Base-by-base conservation (phyloP, 2,888 invertebrate species). In the Phyto melanocephala region DNA sequence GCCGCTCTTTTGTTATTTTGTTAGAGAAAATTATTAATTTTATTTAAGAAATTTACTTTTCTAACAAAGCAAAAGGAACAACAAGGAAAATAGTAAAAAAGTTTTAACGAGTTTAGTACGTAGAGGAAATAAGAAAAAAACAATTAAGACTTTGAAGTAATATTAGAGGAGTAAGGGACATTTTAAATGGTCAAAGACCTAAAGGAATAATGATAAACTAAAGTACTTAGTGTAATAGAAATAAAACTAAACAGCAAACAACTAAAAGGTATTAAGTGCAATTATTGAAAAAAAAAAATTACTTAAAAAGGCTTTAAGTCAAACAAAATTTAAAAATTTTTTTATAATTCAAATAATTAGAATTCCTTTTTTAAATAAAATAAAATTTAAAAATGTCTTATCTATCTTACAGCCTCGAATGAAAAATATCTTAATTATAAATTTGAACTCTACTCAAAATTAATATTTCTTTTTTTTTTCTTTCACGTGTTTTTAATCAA, bases 81-180 rank as follows among this genome's bases (percentile, higher is more conserved):
- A n/a, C n/a, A n/a, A n/a, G n/a, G n/a, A 35, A 70, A 28, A 72
- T 1, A 20, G 8, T 22, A 35, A 1, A 52, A 13, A 80, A 74
- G 42, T 68, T 80, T 72, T 74, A 80, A 80, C 62, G 52, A 68
- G 67, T 74, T 56, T 45, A 35, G 24, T 22, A 24, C 11, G 33
- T 4, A 2, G 17, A 1, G n/a, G n/a, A n/a, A n/a, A n/a, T 42
- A 1, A 5, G 13, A 40, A 45, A 10, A 62, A 52, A 62, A 15
- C 20, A n/a, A 22, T 62, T 33, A 35, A 37, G 2, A 35, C 15
- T 5, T 0, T 6, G 58, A 71, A 47, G 20, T 1, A 13, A 33
- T 7, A 33, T 0, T 17, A 5, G 2, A 3, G 24, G 54, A 15
- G 2, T 47, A 35, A 22, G 20, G 42, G 62, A 72, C 47, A 60